phyloP scores from a whole-genome alignment of 2,113 vertebrate genomes.

The Progne subis region DNA sequence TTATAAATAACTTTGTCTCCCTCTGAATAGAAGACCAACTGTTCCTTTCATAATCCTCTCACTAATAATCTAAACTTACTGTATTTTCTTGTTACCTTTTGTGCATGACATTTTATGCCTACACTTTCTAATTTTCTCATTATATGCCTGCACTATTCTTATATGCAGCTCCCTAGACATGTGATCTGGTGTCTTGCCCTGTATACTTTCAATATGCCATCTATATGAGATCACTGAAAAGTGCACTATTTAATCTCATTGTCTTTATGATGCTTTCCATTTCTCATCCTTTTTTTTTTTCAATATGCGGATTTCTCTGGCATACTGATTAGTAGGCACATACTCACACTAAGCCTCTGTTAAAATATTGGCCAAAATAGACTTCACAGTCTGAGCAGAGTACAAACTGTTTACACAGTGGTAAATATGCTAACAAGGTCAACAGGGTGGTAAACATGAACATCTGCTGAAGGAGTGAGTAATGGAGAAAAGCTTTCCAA shows the following conservation, averaged over 20 bases:
- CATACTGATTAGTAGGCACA: neutral
- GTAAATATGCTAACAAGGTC: constrained; percentile 16
- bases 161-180: neutral
- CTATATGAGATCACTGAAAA: neutral
- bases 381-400: neutral
- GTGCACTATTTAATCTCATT: neutral
- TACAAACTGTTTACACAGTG: neutral
- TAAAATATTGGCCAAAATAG: neutral
- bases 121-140: constrained; percentile 23
- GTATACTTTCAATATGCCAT: neutral
- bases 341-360: neutral
- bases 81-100: constrained; percentile 15
- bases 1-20: constrained; percentile 4
- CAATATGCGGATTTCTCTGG: neutral
- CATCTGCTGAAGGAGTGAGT: neutral
- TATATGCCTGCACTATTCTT: neutral
- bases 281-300: neutral
- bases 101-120: constrained; percentile 26
- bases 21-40: neutral
- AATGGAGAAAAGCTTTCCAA: neutral
- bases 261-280: neutral
- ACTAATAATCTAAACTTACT: constrained; percentile 17
- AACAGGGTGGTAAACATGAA: neutral
- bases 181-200: neutral
- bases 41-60: neutral